Percentiles rank a stretch among this genome's conserved stretches.
Evolutionary conservation across 2,113 vertebrate species (phyloP).

Genomic region (Chloropsis cyanopogon): DNA sequence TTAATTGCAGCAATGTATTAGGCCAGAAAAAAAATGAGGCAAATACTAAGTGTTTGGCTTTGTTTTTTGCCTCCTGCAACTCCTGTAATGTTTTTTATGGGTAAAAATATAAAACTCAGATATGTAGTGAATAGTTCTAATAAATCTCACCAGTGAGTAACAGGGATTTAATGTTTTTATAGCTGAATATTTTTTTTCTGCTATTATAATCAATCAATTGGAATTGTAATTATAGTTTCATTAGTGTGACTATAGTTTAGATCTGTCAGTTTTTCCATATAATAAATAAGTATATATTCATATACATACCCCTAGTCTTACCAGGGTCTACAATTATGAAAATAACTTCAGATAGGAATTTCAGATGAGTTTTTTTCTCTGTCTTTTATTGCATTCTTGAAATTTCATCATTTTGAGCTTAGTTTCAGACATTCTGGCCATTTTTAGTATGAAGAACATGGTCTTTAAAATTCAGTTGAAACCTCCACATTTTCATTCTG

Average conservation of each 20-base stretch:
- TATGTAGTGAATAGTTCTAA: background rate
- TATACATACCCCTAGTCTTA: background rate
- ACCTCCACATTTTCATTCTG: background rate
- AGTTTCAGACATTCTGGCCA: background rate
- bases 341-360: background rate
- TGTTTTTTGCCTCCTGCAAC: background rate
- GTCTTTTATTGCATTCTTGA: background rate
- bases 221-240: conserved; percentile 13
- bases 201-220: background rate
- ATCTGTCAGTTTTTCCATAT: background rate
- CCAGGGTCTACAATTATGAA: background rate
- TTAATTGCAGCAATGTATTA: background rate
- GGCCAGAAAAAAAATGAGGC: background rate
- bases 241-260: background rate
- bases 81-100: background rate
- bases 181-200: background rate
- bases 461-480: background rate
- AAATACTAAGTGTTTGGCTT: background rate
- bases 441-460: background rate
- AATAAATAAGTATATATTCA: background rate
- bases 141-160: background rate
- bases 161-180: background rate
- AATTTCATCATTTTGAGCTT: background rate
- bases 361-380: background rate
- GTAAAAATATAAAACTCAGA: background rate